Evolutionary conservation across 2,113 vertebrate genomes (phyloP).

Genomic region (Columba livia): DNA sequence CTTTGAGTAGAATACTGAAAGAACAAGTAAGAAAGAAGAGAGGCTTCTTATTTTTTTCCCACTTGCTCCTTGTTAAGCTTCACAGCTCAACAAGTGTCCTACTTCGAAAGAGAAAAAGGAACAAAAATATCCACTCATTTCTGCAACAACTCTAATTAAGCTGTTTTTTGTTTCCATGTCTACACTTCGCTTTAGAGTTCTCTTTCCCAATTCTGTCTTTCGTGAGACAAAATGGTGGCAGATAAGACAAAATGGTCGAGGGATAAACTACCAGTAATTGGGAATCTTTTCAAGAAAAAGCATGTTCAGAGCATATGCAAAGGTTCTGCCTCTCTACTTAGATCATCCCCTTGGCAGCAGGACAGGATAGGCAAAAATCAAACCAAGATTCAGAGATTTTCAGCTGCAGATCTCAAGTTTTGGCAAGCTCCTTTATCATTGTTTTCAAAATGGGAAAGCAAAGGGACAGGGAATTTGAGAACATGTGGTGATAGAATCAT

Average conservation of each 20-base stretch:
- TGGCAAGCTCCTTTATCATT: not conserved
- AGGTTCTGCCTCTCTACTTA: not conserved
- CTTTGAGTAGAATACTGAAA: conserved; percentile 62
- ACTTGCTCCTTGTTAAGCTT: conserved; percentile 27
- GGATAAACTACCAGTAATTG: not conserved
- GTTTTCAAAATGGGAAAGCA: conserved; percentile 8
- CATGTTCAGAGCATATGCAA: not conserved
- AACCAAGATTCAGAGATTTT: conserved; percentile 24
- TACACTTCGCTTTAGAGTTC: not conserved
- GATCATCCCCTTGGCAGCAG: not conserved
- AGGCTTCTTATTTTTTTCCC: not conserved
- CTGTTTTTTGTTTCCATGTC: not conserved
- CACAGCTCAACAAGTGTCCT: conserved; percentile 50
- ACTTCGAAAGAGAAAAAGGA: not conserved
- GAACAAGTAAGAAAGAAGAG: not conserved
- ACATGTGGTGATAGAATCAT: not conserved
- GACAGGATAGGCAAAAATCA: not conserved
- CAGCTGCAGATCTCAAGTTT: not conserved
- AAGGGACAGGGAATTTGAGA: not conserved
- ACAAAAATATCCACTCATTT: not conserved
- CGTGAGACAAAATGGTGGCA: not conserved
- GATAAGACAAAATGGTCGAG: conserved; percentile 13
- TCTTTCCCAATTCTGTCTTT: not conserved
- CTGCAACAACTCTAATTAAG: not conserved
- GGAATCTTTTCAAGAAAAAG: not conserved